Evolutionary conservation across 2,113 vertebrate genomes (phyloP).

Genomic region (Aptenodytes patagonicus): DNA sequence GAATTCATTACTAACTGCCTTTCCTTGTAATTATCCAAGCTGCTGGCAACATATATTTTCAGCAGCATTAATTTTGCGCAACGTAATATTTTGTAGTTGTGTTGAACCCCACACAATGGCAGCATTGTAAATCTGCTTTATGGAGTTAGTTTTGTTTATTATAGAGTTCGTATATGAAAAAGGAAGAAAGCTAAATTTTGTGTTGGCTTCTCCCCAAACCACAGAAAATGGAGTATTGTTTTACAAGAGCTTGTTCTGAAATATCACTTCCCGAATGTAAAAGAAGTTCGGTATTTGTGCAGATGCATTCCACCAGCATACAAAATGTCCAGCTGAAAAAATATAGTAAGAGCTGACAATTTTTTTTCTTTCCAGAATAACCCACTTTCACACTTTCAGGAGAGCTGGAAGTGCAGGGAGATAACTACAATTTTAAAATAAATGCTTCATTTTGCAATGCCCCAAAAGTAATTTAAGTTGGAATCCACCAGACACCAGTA

Average conservation of each 20-base stretch:
- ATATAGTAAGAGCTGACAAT: neutral
- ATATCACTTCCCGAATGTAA: conserved; percentile 51
- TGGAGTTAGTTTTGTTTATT: conserved; percentile 64
- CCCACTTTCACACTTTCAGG: neutral
- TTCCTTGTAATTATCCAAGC: conserved; percentile 65
- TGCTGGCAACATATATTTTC: conserved; percentile 62
- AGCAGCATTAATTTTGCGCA: conserved; percentile 62
- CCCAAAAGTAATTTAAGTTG: neutral
- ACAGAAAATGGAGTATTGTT: conserved; percentile 64
- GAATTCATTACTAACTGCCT: conserved; percentile 73
- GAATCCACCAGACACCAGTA: conserved; percentile 12
- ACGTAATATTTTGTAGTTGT: conserved; percentile 63
- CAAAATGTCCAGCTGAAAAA: conserved; percentile 55
- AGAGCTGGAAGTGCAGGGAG: neutral
- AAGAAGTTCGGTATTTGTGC: neutral
- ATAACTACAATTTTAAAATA: conserved; percentile 11
- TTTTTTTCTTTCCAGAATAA: neutral
- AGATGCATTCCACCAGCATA: conserved; percentile 13
- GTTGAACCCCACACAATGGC: conserved; percentile 55
- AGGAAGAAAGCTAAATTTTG: conserved; percentile 65
- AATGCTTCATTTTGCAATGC: conserved; percentile 11
- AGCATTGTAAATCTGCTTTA: conserved; percentile 57
- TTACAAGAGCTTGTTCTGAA: conserved; percentile 60
- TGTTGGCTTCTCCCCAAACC: conserved; percentile 62
- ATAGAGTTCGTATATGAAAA: conserved; percentile 45